phyloP scores from a whole-genome alignment of 2,888 invertebrate genomes.

The Acanthoscelides obtectus region DNA sequence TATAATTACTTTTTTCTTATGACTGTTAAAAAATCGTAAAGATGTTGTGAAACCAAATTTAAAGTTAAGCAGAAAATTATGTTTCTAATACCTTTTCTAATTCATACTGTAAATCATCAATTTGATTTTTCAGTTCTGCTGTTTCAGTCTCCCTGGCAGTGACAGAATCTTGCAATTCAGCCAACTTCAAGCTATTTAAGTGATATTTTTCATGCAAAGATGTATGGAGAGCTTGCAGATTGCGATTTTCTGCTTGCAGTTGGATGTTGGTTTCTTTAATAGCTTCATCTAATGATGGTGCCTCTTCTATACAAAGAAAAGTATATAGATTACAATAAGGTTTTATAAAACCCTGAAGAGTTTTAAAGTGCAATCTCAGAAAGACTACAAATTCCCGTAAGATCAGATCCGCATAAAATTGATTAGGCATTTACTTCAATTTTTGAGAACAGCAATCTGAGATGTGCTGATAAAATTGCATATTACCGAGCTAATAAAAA shows the following conservation, averaged over 20 bases:
- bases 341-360: neutral
- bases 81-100: slow-evolving; percentile 67
- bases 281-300: slow-evolving; percentile 72
- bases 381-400: no score
- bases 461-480: no score
- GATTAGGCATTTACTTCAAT: no score
- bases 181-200: slow-evolving; percentile 83
- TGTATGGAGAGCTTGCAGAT: slow-evolving; percentile 86
- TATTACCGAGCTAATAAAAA: no score
- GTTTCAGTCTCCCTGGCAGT: slow-evolving; percentile 91
- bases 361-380: neutral
- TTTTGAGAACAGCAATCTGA: no score
- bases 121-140: slow-evolving; percentile 91
- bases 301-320: slow-evolving; percentile 50
- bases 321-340: slow-evolving; percentile 1
- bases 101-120: slow-evolving; percentile 94
- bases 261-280: slow-evolving; percentile 82
- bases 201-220: slow-evolving; percentile 91
- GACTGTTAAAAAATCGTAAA: no score
- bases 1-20: no score
- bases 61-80: no score
- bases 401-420: no score
- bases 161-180: slow-evolving; percentile 81
- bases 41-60: no score
- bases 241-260: slow-evolving; percentile 84